These are phyloP conservation scores for Drosophila nigricruria DNA, from an alignment of 2,888 invertebrate genomes.

Conservation along the genomic window DNA sequence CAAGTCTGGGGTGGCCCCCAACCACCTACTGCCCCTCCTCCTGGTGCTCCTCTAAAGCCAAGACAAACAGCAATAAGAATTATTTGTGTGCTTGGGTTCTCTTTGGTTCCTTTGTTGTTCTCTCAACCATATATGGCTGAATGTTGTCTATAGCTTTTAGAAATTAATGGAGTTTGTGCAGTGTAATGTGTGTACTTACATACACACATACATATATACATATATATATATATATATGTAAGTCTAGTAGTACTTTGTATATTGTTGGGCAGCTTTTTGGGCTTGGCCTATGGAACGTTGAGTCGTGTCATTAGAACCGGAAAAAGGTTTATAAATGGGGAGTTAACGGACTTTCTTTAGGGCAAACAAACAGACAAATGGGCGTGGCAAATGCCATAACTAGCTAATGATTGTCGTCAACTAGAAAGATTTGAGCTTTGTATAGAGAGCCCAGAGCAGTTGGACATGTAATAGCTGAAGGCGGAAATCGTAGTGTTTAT, in stretches of 20 bases:
- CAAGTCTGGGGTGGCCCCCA: constrained; percentile 23
- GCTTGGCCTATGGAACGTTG: constrained; percentile 44
- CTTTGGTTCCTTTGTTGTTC: constrained; percentile 54
- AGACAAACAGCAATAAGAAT: constrained; percentile 59
- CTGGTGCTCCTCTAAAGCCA: neutral
- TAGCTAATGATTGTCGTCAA: constrained; percentile 54
- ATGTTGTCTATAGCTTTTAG: constrained; percentile 52
- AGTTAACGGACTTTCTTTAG: constrained; percentile 60
- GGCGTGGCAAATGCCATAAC: constrained; percentile 43
- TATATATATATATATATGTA: neutral
- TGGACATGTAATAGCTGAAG: constrained; percentile 14
- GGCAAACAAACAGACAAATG: constrained; percentile 42
- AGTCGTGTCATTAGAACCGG: constrained; percentile 65
- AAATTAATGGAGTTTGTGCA: constrained; percentile 64
- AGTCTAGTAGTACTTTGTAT: constrained; percentile 6
- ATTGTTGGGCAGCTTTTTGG: constrained; percentile 44
- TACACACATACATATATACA: neutral
- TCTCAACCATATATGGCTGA: constrained; percentile 51
- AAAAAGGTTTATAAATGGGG: constrained; percentile 60
- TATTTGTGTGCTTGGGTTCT: constrained; percentile 51
- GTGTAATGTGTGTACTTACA: constrained; percentile 52
- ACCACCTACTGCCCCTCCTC: neutral
- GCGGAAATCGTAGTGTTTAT: constrained; percentile 21
- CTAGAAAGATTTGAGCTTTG: constrained; percentile 12
- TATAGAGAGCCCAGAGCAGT: constrained; percentile 9